phyloP scores from a whole-genome alignment of 2,888 invertebrate species.

The Acleris holmiana region DNA sequence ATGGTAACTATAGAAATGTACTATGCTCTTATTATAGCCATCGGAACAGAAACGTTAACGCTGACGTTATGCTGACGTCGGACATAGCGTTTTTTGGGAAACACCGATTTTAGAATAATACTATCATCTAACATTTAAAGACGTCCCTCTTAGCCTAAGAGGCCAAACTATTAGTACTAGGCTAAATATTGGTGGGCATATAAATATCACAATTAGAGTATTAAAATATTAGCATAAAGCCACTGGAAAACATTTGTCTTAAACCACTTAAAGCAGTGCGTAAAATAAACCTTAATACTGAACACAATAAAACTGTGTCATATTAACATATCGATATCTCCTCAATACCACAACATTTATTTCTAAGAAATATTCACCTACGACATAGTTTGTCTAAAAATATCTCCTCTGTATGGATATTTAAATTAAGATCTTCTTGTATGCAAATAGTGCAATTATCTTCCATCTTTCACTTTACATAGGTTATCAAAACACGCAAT shows the following conservation, averaged over 20 bases:
- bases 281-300: neutral
- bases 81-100: too few relatives aligned
- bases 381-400: neutral
- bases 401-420: neutral
- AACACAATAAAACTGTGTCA: slow-evolving; percentile 7
- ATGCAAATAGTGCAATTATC: too few relatives aligned
- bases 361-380: too few relatives aligned
- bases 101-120: too few relatives aligned
- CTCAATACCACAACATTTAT: neutral
- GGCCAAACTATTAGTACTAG: too few relatives aligned
- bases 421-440: too few relatives aligned
- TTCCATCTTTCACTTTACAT: too few relatives aligned
- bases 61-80: too few relatives aligned
- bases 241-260: neutral
- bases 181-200: slow-evolving; percentile 27
- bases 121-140: neutral
- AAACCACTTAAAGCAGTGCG: neutral
- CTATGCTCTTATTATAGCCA: too few relatives aligned
- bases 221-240: slow-evolving; percentile 9
- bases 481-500: too few relatives aligned
- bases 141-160: neutral
- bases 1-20: too few relatives aligned
- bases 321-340: neutral
- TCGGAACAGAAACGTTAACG: too few relatives aligned
- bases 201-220: slow-evolving; percentile 32